phyloP scores from a whole-genome alignment of 64 coral and sea anemone genomes.

The Pocillopora damicornis region DNA sequence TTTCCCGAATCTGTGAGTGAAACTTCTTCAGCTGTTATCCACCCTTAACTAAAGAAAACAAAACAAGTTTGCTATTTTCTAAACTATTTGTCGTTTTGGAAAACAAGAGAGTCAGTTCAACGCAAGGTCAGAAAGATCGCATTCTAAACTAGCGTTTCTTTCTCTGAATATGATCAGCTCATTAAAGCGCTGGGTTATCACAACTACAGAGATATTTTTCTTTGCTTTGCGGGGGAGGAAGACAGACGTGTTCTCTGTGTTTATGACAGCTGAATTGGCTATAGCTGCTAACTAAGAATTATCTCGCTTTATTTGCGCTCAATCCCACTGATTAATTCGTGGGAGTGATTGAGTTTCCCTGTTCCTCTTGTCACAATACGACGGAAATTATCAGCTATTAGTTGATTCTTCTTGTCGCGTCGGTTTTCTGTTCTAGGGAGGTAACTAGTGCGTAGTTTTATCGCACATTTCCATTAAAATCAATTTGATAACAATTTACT shows the following conservation, averaged over 20 bases:
- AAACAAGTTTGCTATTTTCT: background rate
- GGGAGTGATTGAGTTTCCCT: background rate
- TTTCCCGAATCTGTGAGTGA: background rate
- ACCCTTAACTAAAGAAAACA: background rate
- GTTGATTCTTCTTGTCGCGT: background rate
- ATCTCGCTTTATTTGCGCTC: background rate
- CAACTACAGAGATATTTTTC: background rate
- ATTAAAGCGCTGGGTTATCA: background rate
- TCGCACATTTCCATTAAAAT: slow-evolving; percentile 5
- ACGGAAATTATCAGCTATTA: slow-evolving; percentile 30
- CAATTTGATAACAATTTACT: background rate
- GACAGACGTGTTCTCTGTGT: background rate
- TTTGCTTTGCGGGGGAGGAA: slow-evolving; percentile 15
- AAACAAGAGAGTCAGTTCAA: background rate
- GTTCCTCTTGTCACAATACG: background rate
- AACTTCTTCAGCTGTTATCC: background rate
- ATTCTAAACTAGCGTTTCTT: background rate
- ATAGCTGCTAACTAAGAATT: slow-evolving; percentile 25
- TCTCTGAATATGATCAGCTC: background rate
- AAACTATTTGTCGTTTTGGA: background rate
- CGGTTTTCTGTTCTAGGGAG: background rate
- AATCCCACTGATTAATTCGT: slow-evolving; percentile 20
- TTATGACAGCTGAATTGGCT: slow-evolving; percentile 15
- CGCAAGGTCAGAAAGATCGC: background rate
- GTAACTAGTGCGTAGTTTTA: background rate